Conservation (phyloP, 2,113 vertebrate genomes). For the Siniperca knerii region DNA sequence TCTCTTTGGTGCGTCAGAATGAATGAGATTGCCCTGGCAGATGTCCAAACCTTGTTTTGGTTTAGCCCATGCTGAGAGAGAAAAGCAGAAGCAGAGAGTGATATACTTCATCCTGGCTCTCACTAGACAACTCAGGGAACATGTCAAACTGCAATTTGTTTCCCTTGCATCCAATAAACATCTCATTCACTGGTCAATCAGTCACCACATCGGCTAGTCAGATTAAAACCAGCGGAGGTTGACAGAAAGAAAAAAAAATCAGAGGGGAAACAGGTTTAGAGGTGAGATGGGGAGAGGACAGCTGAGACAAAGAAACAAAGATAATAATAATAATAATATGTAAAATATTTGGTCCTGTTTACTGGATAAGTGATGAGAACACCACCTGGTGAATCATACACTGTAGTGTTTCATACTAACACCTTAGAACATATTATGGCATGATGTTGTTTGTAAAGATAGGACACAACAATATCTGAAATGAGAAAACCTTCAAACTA, state of each 20-base stretch:
- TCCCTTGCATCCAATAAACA: slow-evolving; percentile 89
- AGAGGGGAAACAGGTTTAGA: slow-evolving; percentile 44
- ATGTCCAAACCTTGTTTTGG: slow-evolving; percentile 82
- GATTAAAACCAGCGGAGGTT: slow-evolving; percentile 84
- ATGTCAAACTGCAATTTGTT: slow-evolving; percentile 87
- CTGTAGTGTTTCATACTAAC: slow-evolving; percentile 38
- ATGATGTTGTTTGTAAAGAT: not conserved
- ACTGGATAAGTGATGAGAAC: slow-evolving; percentile 58
- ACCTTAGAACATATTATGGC: not conserved
- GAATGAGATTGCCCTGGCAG: slow-evolving; percentile 82
- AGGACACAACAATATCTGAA: slow-evolving; percentile 3
- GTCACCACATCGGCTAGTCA: slow-evolving; percentile 84
- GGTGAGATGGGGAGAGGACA: slow-evolving; percentile 27
- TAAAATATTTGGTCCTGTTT: slow-evolving; percentile 43
- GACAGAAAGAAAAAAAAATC: slow-evolving; percentile 61
- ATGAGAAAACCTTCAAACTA: slow-evolving; percentile 7
- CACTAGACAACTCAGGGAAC: slow-evolving; percentile 83
- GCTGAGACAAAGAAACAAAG: slow-evolving; percentile 43
- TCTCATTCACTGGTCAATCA: slow-evolving; percentile 87
- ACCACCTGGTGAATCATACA: slow-evolving; percentile 47
- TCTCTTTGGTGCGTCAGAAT: slow-evolving; percentile 54
- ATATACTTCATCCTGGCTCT: slow-evolving; percentile 83
- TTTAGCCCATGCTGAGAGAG: slow-evolving; percentile 78
- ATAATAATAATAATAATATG: slow-evolving; percentile 10
- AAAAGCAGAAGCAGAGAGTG: slow-evolving; percentile 66